Conservation (phyloP, 2,797 vertebrate species). For the Muscicapa striata region DNA sequence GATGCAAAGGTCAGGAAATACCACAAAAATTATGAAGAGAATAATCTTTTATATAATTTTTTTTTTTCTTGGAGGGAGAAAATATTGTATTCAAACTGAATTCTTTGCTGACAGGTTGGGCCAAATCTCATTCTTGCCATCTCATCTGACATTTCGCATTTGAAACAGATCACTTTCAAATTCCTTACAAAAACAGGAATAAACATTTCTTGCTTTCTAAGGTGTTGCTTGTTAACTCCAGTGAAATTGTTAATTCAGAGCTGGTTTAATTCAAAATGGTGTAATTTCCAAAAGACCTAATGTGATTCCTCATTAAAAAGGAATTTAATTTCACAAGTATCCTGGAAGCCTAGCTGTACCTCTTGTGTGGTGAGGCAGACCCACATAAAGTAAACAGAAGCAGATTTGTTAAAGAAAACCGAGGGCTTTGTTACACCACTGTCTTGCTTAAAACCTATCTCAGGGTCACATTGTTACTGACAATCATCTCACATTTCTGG, state of each 20-base stretch:
- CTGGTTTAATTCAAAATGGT: not conserved
- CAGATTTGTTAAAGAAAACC: not conserved
- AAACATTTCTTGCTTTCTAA: not conserved
- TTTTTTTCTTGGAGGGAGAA: not conserved
- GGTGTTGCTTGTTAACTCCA: not conserved
- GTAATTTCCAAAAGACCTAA: not conserved
- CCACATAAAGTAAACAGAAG: not conserved
- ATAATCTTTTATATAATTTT: not conserved
- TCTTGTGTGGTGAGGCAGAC: not conserved
- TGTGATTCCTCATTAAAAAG: not conserved
- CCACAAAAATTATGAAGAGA: not conserved
- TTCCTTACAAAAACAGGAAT: not conserved
- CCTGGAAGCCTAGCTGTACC: not conserved
- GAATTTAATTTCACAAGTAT: conserved; percentile 17
- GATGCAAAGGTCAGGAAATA: not conserved
- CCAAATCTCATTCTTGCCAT: not conserved
- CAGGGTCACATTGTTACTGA: not conserved
- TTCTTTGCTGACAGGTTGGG: not conserved
- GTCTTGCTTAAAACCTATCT: not conserved
- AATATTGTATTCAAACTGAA: not conserved
- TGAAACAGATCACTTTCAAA: not conserved
- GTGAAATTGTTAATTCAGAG: not conserved
- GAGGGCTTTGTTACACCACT: not conserved
- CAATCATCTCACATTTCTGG: not conserved
- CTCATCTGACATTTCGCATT: not conserved